phyloP scores from a whole-genome alignment of 1,140 invertebrate genomes.

The Alviniconcha marisindica region DNA sequence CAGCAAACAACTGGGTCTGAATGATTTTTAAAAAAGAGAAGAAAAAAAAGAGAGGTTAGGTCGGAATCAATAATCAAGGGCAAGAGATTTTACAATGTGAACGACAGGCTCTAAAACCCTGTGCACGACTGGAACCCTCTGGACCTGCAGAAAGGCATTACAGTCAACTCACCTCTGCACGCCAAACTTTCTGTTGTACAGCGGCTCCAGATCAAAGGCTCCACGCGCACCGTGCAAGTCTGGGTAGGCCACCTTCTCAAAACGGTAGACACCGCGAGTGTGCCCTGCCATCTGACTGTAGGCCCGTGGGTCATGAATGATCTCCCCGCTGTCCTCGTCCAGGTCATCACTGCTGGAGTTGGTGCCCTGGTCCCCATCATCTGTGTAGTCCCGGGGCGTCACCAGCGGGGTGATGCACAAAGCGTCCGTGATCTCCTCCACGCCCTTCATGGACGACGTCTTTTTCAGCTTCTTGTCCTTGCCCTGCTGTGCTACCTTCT shows the following conservation, averaged over 20 bases:
- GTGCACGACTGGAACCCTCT: too few relatives aligned
- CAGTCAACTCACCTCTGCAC: conserved; percentile 73
- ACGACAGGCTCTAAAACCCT: too few relatives aligned
- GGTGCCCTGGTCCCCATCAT: conserved; percentile 45
- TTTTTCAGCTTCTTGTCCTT: conserved; percentile 55
- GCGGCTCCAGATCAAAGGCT: conserved; percentile 56
- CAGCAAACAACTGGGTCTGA: too few relatives aligned
- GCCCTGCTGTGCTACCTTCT: conserved; percentile 45
- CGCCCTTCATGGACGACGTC: conserved; percentile 16
- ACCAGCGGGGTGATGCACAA: conserved; percentile 59
- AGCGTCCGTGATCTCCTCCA: conserved; percentile 45
- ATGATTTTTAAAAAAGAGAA: too few relatives aligned
- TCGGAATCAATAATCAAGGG: too few relatives aligned
- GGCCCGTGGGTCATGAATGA: conserved; percentile 57
- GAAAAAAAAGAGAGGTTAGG: too few relatives aligned
- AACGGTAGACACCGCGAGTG: conserved; percentile 68
- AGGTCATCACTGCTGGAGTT: conserved; percentile 52
- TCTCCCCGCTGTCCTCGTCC: conserved; percentile 57
- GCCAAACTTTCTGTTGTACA: conserved; percentile 72
- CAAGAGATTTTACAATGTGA: too few relatives aligned
- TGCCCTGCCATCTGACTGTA: conserved; percentile 61
- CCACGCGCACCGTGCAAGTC: conserved; percentile 69
- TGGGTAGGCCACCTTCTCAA: conserved; percentile 74
- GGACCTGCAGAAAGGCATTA: too few relatives aligned
- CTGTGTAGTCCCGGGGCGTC: conserved; percentile 40